Conservation (phyloP, 1,140 invertebrate genomes). For the Monochamus saltuarius region DNA sequence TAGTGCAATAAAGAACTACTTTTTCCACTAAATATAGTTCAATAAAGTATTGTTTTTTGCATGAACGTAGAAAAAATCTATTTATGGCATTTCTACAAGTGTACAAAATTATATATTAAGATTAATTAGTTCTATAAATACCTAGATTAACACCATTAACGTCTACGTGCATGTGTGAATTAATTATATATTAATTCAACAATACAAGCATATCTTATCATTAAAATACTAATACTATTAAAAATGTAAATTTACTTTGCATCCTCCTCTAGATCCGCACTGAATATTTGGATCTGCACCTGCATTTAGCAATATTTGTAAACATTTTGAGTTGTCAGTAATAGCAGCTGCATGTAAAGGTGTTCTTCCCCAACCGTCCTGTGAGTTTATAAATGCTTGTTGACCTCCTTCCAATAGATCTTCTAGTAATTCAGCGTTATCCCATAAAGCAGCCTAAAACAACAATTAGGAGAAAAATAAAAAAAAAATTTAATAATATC, state of each 20-base stretch:
- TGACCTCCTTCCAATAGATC: conserved; percentile 78
- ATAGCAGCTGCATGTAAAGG: conserved; percentile 84
- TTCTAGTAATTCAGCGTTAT: conserved; percentile 83
- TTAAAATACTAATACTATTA: too few species aligned
- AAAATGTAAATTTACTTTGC: conserved; percentile 51
- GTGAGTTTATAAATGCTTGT: conserved; percentile 66
- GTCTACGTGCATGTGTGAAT: background rate
- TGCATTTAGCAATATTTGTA: conserved; percentile 69
- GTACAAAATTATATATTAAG: conserved; percentile 12
- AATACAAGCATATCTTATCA: too few species aligned
- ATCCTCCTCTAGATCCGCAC: conserved; percentile 66
- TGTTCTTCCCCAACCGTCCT: conserved; percentile 77
- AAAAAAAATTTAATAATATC: conserved; percentile 16
- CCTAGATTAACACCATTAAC: too few species aligned
- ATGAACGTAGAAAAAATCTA: too few species aligned
- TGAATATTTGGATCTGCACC: conserved; percentile 74
- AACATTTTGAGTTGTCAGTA: conserved; percentile 80
- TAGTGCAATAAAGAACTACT: too few species aligned
- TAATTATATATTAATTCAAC: background rate
- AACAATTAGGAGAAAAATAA: conserved; percentile 9
- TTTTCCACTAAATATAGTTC: too few species aligned
- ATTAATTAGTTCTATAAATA: conserved; percentile 9
- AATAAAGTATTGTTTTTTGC: too few species aligned
- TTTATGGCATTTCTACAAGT: background rate
- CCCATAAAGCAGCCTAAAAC: conserved; percentile 81